Percentiles rank a stretch among this genome's conserved stretches.
Conservation (phyloP, 2,797 vertebrate species). For the Setipinna tenuifilis region DNA sequence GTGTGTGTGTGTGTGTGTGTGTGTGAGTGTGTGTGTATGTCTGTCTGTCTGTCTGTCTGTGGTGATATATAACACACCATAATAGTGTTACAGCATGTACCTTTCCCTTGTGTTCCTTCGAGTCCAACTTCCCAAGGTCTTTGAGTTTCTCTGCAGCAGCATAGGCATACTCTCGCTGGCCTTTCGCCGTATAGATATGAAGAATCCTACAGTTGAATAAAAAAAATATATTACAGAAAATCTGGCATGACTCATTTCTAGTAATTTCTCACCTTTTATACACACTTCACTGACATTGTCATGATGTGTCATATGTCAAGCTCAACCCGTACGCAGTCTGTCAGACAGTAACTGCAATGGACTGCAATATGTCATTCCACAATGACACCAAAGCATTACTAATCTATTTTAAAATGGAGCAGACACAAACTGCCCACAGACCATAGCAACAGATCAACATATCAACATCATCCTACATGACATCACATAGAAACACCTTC, state of each 20-base stretch:
- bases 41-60: too few relatives aligned
- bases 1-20: background rate
- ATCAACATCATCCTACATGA: background rate
- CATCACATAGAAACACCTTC: background rate
- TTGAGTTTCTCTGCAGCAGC: conserved; percentile 83
- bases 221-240: conserved; percentile 36
- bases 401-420: background rate
- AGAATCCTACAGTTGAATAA: conserved; percentile 75
- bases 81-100: conserved; percentile 60
- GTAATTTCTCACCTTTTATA: background rate
- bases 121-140: conserved; percentile 76
- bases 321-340: background rate
- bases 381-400: background rate
- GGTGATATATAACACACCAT: background rate
- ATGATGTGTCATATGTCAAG: conserved; percentile 16
- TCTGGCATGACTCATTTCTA: background rate
- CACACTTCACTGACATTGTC: background rate
- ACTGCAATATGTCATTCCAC: background rate
- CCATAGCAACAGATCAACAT: background rate
- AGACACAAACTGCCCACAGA: background rate
- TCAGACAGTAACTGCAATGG: background rate
- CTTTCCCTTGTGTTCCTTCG: conserved; percentile 91
- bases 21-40: background rate
- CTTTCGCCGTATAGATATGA: conserved; percentile 87
- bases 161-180: conserved; percentile 80